Conservation (phyloP, 2,113 vertebrate species). For the Hucho hucho region DNA sequence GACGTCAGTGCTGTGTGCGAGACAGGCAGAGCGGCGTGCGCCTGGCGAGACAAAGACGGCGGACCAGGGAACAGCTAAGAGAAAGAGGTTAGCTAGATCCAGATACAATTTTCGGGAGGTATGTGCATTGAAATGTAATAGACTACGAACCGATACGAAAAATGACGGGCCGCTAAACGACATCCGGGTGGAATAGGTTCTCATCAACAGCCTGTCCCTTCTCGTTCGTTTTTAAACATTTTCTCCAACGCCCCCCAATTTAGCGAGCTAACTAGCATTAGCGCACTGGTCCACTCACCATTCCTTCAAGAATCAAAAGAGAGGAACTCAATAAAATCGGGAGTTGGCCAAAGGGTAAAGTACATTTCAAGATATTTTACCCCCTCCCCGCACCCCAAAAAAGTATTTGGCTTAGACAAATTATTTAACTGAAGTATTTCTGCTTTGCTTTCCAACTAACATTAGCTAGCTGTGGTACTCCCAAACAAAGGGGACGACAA, state of each 20-base stretch:
- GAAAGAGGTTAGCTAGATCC: conserved; percentile 29
- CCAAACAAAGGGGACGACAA: conserved; percentile 82
- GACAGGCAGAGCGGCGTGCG: conserved; percentile 73
- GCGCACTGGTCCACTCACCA: conserved; percentile 58
- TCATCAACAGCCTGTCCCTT: conserved; percentile 39
- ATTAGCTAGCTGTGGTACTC: conserved; percentile 56
- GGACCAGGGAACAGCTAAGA: conserved; percentile 60
- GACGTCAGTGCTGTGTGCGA: conserved; percentile 78
- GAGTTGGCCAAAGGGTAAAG: conserved; percentile 35
- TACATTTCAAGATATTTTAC: conserved; percentile 46
- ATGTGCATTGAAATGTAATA: conserved; percentile 36
- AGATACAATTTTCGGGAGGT: conserved; percentile 22
- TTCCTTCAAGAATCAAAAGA: conserved; percentile 39
- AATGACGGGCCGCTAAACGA: conserved; percentile 39
- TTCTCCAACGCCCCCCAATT: conserved; percentile 69
- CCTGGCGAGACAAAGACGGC: conserved; percentile 78
- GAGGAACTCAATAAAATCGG: conserved; percentile 34
- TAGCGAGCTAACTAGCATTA: conserved; percentile 60
- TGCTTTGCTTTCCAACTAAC: conserved; percentile 40
- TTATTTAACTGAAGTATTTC: background rate
- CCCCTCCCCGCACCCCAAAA: background rate
- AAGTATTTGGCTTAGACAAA: background rate
- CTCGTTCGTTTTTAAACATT: conserved; percentile 45
- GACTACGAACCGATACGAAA: conserved; percentile 1
- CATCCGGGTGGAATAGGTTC: conserved; percentile 33